A percentile compares a stretch with the other conserved stretches of the same genome.
Conservation (phyloP, 2,888 invertebrate species). For the Apantesis nais region DNA sequence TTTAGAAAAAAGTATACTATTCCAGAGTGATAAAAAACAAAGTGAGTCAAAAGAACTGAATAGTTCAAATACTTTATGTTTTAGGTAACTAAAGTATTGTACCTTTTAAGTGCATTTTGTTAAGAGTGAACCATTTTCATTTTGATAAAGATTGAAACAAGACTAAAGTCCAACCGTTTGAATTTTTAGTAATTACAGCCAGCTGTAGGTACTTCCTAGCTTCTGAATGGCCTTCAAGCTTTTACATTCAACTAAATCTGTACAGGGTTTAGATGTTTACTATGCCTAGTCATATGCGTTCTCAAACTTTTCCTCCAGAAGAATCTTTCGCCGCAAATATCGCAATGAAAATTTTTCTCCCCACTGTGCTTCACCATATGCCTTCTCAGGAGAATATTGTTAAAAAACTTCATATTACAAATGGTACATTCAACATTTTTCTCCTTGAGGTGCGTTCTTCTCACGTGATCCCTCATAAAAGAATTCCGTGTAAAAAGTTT, state of each 20-base stretch:
- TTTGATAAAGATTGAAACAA: background rate
- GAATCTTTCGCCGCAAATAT: constrained; percentile 86
- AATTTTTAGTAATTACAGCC: background rate
- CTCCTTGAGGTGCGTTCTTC: constrained; percentile 77
- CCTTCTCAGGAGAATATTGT: constrained; percentile 71
- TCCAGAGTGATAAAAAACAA: background rate
- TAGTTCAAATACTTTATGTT: background rate
- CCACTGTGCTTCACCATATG: constrained; percentile 82
- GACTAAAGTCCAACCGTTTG: background rate
- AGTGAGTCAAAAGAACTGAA: background rate
- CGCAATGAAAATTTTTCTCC: constrained; percentile 86
- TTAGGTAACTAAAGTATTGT: no score
- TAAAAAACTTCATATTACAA: constrained; percentile 79
- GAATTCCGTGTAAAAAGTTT: constrained; percentile 76
- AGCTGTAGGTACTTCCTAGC: background rate
- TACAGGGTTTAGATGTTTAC: constrained; percentile 56
- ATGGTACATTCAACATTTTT: constrained; percentile 78
- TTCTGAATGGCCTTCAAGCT: background rate
- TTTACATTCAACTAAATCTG: constrained; percentile 8
- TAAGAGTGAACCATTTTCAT: background rate
- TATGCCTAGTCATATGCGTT: constrained; percentile 82
- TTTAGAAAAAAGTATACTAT: background rate
- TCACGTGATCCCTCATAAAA: constrained; percentile 75
- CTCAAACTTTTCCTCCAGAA: constrained; percentile 87
- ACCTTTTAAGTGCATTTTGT: background rate